Percentiles rank a stretch among this genome's conserved stretches.
These are phyloP conservation scores for Narcine bancroftii DNA, from an alignment of 2,113 vertebrate genomes.

Conservation along the genomic window DNA sequence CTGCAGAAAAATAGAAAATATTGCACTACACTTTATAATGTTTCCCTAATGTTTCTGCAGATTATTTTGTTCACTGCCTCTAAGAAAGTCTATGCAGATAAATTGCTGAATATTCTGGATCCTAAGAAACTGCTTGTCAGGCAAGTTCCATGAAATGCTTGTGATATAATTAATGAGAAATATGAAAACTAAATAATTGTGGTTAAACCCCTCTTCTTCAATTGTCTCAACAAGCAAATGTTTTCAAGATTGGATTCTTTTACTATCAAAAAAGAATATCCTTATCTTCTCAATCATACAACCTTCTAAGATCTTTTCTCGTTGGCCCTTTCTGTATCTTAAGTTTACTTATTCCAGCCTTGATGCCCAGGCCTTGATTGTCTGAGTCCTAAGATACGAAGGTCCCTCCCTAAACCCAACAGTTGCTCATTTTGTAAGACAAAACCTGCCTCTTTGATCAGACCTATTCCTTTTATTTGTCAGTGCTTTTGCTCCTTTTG, in stretches of 20 bases:
- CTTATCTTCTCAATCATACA: neutral
- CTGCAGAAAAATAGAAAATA: neutral
- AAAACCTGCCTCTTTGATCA: neutral
- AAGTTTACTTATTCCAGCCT: neutral
- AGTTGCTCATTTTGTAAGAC: neutral
- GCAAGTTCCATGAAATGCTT: slow-evolving; percentile 52
- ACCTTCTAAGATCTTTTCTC: neutral
- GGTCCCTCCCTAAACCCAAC: neutral
- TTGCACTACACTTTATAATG: slow-evolving; percentile 2
- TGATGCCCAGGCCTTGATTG: neutral
- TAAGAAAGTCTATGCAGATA: slow-evolving; percentile 99
- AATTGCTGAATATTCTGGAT: slow-evolving; percentile 96
- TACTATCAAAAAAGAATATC: neutral
- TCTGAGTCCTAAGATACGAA: neutral
- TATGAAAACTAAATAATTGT: neutral
- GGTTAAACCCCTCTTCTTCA: neutral
- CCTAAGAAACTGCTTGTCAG: slow-evolving; percentile 97
- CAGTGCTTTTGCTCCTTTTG: neutral
- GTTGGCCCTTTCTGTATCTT: neutral
- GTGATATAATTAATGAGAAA: neutral
- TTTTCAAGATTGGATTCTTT: neutral
- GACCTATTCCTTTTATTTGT: neutral
- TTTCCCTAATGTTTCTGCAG: slow-evolving; percentile 57
- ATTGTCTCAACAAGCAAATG: neutral
- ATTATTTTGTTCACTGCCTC: slow-evolving; percentile 99